A percentile compares a stretch with the other conserved stretches of the same genome.
phyloP scores from a whole-genome alignment of 1,140 invertebrate genomes.

The Orius insidiosus region DNA sequence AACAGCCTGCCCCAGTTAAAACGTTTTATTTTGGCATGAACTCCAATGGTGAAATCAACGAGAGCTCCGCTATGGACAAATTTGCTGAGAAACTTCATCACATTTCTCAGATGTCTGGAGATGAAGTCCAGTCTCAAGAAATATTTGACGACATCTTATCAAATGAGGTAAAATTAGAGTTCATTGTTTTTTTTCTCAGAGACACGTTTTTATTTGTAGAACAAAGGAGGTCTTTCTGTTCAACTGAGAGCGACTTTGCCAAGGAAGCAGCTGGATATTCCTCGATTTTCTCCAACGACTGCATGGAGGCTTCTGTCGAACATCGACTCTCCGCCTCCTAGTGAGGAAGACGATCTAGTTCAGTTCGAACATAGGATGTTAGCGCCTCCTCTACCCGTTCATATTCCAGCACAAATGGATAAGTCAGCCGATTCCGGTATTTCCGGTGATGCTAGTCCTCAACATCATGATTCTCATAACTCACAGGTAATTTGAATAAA shows the following conservation, averaged over 20 bases:
- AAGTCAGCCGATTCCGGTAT: constrained; percentile 66
- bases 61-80: constrained; percentile 25
- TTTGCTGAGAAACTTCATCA: constrained; percentile 21
- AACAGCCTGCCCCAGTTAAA: constrained; percentile 34
- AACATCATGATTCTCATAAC: constrained; percentile 21
- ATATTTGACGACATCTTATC: too few relatives aligned
- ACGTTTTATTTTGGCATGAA: constrained; percentile 66
- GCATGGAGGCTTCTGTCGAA: constrained; percentile 56
- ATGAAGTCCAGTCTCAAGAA: too few relatives aligned
- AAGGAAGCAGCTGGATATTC: constrained; percentile 52
- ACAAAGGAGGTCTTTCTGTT: constrained; percentile 41
- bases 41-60: constrained; percentile 11
- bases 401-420: constrained; percentile 26
- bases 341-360: constrained; percentile 25
- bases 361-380: constrained; percentile 35
- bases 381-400: constrained; percentile 27
- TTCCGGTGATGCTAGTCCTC: constrained; percentile 47
- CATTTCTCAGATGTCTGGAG: constrained; percentile 5
- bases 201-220: too few relatives aligned
- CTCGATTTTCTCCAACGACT: constrained; percentile 61
- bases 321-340: constrained; percentile 21
- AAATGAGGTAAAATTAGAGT: too few relatives aligned
- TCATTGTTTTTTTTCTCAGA: too few relatives aligned
- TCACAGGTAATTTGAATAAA: constrained; percentile 17
- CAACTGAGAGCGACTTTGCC: constrained; percentile 57